Base-by-base conservation (phyloP, 2,888 invertebrate genomes). In the Drosophila atripex region DNA sequence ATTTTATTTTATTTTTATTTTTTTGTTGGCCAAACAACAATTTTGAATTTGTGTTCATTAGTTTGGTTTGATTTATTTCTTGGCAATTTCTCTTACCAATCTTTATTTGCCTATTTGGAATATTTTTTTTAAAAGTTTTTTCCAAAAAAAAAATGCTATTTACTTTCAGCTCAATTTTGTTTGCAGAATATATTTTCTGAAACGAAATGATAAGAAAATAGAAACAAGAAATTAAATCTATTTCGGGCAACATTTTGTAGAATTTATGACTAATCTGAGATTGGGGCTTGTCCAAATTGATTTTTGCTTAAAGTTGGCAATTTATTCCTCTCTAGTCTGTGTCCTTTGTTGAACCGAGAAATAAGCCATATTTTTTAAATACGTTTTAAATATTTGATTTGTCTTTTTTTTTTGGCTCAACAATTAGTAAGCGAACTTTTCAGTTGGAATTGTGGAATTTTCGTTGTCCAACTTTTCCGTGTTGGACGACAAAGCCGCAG, bases 41-140 rank as follows among this genome's bases (percentile, higher is more conserved):
- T 69, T 77, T 71, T 63, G 57, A 54, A 77, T 75, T 75, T 79
- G 65, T 66, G 55, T 83, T 79, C 65, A 79, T 77, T 77, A 79
- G 66, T 77, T 77, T 28, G 73, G 49, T 9, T 46, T 64, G 52
- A 82, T 82, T 68, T 78, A 60, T 55, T 14, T 41, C 41, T 3
- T 25, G 52, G 39, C 14, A 46, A 47, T 59, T 51, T 32, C 45
- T 50, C 35, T 63, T 51, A 23, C 32, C 47, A 41, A 25, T 30
- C 41, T 14, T 16, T 16, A 38, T 23, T n/a, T 16, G 28, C 28
- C 28, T 28, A 28, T 28, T 9, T 28, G 9, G 9, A 28, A 9
- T 30, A 12, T 41, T 16, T 55, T 23, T 45, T 64, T 59, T 28
- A 57, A 57, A 30, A 55, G 14, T 54, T 41, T 54, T 57, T 2